Base-by-base conservation (phyloP, 2,888 invertebrate genomes). In the Crematogaster levior region DNA sequence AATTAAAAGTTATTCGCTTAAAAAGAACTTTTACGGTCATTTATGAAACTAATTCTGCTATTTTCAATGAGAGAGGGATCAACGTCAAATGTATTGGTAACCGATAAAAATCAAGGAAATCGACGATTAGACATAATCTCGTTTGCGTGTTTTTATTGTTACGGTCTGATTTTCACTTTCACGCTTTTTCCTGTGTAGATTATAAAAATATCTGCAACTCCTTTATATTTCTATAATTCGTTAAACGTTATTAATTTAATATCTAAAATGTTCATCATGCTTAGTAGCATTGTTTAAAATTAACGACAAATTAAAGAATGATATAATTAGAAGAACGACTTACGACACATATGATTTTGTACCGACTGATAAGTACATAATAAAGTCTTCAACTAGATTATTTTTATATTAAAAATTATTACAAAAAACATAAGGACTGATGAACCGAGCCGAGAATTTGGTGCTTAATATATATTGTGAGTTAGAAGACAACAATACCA, bases 1-100 rank as follows among this genome's bases (percentile, higher is more conserved):
- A 89, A 89, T 88, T 86, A 89, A 89, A 89, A 88, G 85, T 89
- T 89, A 73, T 63, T 43, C 72, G 83, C 48, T 81, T 72, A 63
- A 82, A 58, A 73, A 70, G 84, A 89, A 88, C 72, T 89, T 89
- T 83, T 70, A 70, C 30, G 34, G 79, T 66, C 88, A 82, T 89
- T 89, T 89, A 85, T 77, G 90, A 86, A 84, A 80, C 74, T 68
- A 63, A 74, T 58, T 61, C 80, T 43, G 18, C 40, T 15, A 3
- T 66, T 68, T 21, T 15, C 81, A 18, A 34, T 56, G 84, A n/a
- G 40, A 30, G 21, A 15, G 12, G 18, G 6, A 24, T 24, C 15
- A 66, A 24, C 72, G 75, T 81, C 66, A 83, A 84, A 85, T 56
- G 84, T 56, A 85, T 51, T 63, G 1, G 18, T n/a, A 34, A 3